phyloP scores from a whole-genome alignment of 1,140 invertebrate species.

The Aporrectodea caliginosa region DNA sequence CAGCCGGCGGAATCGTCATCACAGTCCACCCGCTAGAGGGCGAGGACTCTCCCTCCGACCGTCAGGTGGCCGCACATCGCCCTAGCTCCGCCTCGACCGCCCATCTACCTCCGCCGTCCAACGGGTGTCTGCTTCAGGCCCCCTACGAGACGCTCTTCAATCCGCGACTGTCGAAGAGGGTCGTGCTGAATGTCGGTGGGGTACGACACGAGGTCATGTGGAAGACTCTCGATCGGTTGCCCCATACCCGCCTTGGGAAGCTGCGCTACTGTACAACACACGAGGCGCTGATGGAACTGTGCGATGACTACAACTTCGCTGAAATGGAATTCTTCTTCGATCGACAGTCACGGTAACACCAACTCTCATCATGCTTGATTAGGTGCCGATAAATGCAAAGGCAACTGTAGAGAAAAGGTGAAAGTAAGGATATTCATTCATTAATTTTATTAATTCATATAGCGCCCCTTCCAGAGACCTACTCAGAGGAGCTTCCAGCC shows the following conservation, averaged over 20 bases:
- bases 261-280: conserved; percentile 90
- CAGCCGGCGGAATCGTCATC: not conserved
- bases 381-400: too few relatives aligned
- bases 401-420: too few relatives aligned
- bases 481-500: too few relatives aligned
- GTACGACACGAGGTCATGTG: conserved; percentile 94
- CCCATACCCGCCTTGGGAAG: conserved; percentile 87
- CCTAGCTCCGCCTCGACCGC: not conserved
- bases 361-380: not conserved
- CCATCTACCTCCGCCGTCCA: not conserved
- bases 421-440: too few relatives aligned
- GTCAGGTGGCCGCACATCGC: not conserved
- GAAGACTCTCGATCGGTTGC: conserved; percentile 89
- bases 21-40: not conserved
- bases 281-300: conserved; percentile 89
- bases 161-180: conserved; percentile 58
- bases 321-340: conserved; percentile 99
- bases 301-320: conserved; percentile 92
- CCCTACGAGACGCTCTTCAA: not conserved
- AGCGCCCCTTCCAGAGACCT: too few relatives aligned
- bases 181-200: conserved; percentile 93
- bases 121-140: not conserved
- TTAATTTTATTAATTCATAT: too few relatives aligned
- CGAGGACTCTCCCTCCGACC: not conserved
- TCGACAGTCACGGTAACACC: conserved; percentile 87